phyloP scores from a whole-genome alignment of 2,797 vertebrate species.

The Hypotaenidia okinawae region DNA sequence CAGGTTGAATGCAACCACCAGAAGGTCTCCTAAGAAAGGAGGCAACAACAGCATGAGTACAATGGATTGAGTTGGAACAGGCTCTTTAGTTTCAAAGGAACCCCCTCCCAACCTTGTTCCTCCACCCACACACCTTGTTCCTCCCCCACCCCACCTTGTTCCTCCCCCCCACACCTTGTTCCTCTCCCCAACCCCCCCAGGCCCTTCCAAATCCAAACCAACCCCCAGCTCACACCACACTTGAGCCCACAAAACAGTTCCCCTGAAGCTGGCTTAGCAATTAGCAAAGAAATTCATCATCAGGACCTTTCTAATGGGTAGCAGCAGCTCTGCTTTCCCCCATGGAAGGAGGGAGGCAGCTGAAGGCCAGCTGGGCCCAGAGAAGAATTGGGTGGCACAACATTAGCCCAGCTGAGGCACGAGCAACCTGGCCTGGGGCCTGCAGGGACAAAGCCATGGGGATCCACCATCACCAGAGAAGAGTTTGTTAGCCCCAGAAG shows the following conservation, averaged over 20 bases:
- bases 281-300: constrained; percentile 23
- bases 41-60: too few relatives aligned
- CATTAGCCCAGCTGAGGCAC: constrained; percentile 54
- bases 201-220: too few relatives aligned
- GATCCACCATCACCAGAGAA: neutral
- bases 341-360: constrained; percentile 22
- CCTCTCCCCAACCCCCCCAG: neutral
- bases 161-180: too few relatives aligned
- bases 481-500: neutral
- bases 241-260: neutral
- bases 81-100: too few relatives aligned
- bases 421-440: neutral
- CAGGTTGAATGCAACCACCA: too few relatives aligned
- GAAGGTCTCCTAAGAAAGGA: too few relatives aligned
- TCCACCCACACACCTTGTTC: too few relatives aligned
- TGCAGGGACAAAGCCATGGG: neutral
- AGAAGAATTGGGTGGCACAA: neutral
- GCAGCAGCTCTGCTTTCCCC: constrained; percentile 30
- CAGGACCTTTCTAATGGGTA: constrained; percentile 13
- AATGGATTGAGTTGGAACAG: too few relatives aligned
- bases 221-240: neutral
- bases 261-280: neutral
- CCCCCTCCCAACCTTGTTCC: too few relatives aligned
- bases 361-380: constrained; percentile 6
- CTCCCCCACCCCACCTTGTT: too few relatives aligned